These are phyloP conservation scores for Netelia virgata DNA, from an alignment of 2,888 invertebrate genomes.

Conservation along the genomic window DNA sequence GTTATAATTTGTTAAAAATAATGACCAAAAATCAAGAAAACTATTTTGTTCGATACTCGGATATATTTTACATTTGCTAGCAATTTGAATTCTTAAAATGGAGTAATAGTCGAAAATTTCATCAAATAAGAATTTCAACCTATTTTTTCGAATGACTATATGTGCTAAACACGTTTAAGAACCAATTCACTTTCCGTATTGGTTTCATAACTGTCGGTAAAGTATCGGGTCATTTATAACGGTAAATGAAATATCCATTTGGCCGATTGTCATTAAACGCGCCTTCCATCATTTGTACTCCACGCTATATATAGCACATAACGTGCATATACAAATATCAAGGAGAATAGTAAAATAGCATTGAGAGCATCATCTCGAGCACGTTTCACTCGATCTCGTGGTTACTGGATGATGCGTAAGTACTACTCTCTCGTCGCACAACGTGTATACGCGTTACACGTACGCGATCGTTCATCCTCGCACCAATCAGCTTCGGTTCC, in stretches of 20 bases:
- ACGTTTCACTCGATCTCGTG: conserved; percentile 40
- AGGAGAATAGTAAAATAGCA: conserved; percentile 6
- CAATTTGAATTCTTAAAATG: too few relatives aligned
- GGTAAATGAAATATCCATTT: not conserved
- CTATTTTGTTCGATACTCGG: too few relatives aligned
- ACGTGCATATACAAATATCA: not conserved
- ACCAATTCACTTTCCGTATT: too few relatives aligned
- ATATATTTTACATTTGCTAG: too few relatives aligned
- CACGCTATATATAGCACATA: not conserved
- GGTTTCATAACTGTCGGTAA: not conserved
- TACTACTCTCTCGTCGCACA: conserved; percentile 45
- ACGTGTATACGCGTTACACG: conserved; percentile 35
- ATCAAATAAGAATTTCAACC: too few relatives aligned
- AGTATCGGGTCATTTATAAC: not conserved
- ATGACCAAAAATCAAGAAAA: too few relatives aligned
- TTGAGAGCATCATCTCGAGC: conserved; percentile 8
- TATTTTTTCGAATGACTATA: too few relatives aligned
- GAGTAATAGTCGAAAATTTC: too few relatives aligned
- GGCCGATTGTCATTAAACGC: not conserved
- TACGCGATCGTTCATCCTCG: conserved; percentile 59
- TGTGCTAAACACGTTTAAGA: too few relatives aligned
- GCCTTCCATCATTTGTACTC: not conserved
- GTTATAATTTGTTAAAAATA: too few relatives aligned
- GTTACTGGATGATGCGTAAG: conserved; percentile 7
- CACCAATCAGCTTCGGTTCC: conserved; percentile 71